Percentiles rank a stretch among this genome's conserved stretches.
These are phyloP conservation scores for Melanophora roralis DNA, from an alignment of 2,888 invertebrate genomes.

Conservation along the genomic window DNA sequence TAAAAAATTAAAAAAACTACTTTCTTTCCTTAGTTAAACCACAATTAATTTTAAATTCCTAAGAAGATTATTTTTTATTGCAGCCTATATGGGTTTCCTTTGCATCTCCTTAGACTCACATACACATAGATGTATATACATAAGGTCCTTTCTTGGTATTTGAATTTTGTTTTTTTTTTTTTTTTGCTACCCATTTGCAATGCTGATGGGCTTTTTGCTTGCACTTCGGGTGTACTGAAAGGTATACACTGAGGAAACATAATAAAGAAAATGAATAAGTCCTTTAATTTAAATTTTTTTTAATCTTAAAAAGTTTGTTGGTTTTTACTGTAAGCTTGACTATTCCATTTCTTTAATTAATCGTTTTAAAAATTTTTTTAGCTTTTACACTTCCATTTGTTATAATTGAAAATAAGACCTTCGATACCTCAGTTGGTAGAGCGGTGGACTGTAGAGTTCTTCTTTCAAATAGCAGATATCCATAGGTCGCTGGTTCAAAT, in stretches of 20 bases:
- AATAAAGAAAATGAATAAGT: too few relatives aligned
- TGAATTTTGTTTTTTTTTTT: background rate
- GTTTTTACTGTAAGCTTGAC: too few relatives aligned
- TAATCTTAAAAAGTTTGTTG: too few relatives aligned
- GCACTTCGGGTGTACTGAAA: constrained; percentile 34
- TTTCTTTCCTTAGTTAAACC: constrained; percentile 42
- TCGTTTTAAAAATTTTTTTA: too few relatives aligned
- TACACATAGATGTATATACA: background rate
- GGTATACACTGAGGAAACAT: constrained; percentile 6
- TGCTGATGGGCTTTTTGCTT: constrained; percentile 32
- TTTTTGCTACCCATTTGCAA: constrained; percentile 20
- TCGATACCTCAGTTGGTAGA: constrained; percentile 76
- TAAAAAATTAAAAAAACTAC: background rate
- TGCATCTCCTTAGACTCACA: background rate
- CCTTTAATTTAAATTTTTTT: too few relatives aligned
- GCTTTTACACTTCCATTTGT: too few relatives aligned
- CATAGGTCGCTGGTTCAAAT: constrained; percentile 85
- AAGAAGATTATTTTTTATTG: constrained; percentile 58
- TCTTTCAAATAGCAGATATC: constrained; percentile 73
- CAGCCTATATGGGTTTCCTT: constrained; percentile 45
- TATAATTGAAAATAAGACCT: constrained; percentile 58
- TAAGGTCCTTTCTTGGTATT: constrained; percentile 37
- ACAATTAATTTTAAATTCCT: constrained; percentile 59
- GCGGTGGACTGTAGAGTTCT: constrained; percentile 73
- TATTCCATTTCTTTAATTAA: too few relatives aligned